phyloP scores from a whole-genome alignment of 2,797 vertebrate genomes.

The Gallinago solitaria region DNA sequence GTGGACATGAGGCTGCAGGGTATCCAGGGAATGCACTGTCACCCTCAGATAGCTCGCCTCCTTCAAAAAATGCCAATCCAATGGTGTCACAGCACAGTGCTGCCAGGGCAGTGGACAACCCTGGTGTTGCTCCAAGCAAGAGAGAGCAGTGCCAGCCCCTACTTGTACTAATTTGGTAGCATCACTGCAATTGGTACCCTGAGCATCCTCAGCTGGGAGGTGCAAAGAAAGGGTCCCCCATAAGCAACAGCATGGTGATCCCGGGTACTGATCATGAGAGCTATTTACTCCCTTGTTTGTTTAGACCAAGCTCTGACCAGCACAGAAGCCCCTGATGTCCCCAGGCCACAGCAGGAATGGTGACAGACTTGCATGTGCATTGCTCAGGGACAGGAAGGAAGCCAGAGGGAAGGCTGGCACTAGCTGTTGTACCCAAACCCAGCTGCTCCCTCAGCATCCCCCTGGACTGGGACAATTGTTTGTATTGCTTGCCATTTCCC shows the following conservation, averaged over 20 bases:
- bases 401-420: not conserved
- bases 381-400: not conserved
- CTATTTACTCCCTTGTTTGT: not conserved
- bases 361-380: not conserved
- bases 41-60: fast-evolving
- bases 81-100: not conserved
- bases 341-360: not conserved
- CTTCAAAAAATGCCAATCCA: not conserved
- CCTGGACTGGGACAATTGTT: not conserved
- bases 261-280: fast-evolving
- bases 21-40: not conserved
- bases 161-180: not conserved
- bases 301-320: not conserved
- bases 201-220: not conserved
- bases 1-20: not conserved
- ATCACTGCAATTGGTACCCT: not conserved
- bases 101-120: not conserved
- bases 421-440: not conserved
- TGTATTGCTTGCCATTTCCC: not conserved
- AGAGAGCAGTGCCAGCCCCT: not conserved
- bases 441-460: not conserved
- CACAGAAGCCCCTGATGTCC: not conserved
- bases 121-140: not conserved
- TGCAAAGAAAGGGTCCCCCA: not conserved
- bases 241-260: not conserved